A percentile compares a stretch with the other conserved stretches of the same genome.
Conservation (phyloP, 2,113 vertebrate genomes). For the Xerus inauris region DNA sequence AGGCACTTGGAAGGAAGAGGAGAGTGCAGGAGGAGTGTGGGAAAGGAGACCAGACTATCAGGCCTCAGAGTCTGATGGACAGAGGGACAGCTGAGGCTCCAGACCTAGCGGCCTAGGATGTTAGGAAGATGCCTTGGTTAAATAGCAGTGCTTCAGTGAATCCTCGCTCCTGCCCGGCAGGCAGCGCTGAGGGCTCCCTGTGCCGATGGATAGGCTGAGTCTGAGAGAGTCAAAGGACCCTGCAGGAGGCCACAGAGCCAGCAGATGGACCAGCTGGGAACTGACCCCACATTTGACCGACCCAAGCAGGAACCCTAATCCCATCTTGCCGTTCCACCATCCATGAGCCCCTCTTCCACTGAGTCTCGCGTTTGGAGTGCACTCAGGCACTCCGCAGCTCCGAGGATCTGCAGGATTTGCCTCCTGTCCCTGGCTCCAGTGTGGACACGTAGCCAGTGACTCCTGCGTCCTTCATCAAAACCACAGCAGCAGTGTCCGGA, state of each 20-base stretch:
- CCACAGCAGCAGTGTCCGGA: neutral
- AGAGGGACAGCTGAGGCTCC: neutral
- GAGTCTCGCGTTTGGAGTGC: neutral
- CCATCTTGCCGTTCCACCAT: neutral
- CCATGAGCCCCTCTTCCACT: accelerated
- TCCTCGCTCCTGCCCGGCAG: neutral
- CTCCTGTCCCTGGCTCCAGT: neutral
- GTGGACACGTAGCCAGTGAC: accelerated
- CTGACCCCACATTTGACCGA: accelerated
- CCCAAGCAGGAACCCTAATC: accelerated
- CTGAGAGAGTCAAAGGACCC: neutral
- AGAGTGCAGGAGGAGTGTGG: neutral
- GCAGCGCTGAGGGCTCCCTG: too few relatives aligned
- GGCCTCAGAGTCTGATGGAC: neutral
- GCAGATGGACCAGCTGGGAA: accelerated
- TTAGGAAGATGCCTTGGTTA: accelerated
- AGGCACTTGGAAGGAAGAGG: neutral
- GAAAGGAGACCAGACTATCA: accelerated
- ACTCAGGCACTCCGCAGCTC: too few relatives aligned
- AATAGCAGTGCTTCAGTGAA: too few relatives aligned
- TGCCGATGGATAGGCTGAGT: neutral
- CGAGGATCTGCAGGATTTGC: too few relatives aligned
- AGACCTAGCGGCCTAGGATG: neutral
- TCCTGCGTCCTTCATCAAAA: neutral
- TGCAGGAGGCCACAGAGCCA: too few relatives aligned